Percentiles rank a stretch among this genome's conserved stretches.
phyloP scores from a whole-genome alignment of 2,797 vertebrate species.

The Sebastes hubbsi region DNA sequence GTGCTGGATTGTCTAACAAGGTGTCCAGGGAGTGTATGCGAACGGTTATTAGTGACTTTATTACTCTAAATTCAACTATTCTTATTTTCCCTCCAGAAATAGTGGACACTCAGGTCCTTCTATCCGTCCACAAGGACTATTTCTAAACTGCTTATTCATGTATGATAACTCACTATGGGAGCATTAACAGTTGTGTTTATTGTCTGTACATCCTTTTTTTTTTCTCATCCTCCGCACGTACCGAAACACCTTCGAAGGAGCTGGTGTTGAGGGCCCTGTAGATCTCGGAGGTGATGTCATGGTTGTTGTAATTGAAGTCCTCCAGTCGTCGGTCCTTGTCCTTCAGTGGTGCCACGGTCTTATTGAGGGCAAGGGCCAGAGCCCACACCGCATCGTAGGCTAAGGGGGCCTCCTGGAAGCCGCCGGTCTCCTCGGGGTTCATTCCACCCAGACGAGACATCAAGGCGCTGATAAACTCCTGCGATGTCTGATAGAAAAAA shows the following conservation, averaged over 20 bases:
- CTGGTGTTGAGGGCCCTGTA: slow-evolving; percentile 97
- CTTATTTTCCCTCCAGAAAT: neutral
- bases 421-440: slow-evolving; percentile 92
- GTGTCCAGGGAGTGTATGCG: neutral
- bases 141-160: neutral
- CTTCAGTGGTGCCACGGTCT: slow-evolving; percentile 89
- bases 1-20: neutral
- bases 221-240: slow-evolving; percentile 59
- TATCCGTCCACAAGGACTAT: neutral
- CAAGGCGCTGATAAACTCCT: slow-evolving; percentile 92
- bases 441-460: slow-evolving; percentile 90
- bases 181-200: neutral
- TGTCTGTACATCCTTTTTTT: neutral
- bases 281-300: slow-evolving; percentile 94
- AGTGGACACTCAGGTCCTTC: neutral
- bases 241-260: slow-evolving; percentile 95
- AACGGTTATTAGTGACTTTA: neutral
- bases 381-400: slow-evolving; percentile 97
- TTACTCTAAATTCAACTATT: neutral
- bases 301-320: slow-evolving; percentile 98
- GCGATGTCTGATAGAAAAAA: slow-evolving; percentile 86
- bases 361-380: slow-evolving; percentile 93
- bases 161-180: neutral
- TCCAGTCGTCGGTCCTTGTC: slow-evolving; percentile 88
- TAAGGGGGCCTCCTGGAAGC: slow-evolving; percentile 94